These are phyloP conservation scores for Psittacula cyanocephala DNA, from an alignment of 2,113 vertebrate genomes.

Conservation along the genomic window DNA sequence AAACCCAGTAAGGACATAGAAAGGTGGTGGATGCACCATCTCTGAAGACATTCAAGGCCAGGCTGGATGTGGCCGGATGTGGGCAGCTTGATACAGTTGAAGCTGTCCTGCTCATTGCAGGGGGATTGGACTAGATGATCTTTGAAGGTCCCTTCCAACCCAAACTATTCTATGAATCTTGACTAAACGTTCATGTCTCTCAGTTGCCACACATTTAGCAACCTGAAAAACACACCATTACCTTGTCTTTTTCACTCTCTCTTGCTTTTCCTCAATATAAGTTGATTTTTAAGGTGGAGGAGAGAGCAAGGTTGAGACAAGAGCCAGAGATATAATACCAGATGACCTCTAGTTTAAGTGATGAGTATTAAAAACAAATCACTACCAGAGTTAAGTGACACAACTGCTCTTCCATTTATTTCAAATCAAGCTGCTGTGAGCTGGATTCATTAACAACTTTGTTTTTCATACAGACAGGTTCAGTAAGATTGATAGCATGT, in stretches of 20 bases:
- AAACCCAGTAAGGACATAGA: neutral
- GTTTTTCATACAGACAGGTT: neutral
- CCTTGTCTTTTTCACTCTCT: neutral
- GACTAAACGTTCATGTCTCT: neutral
- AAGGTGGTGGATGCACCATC: neutral
- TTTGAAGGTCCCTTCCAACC: neutral
- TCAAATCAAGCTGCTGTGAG: neutral
- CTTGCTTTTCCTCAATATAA: neutral
- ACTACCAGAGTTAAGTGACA: neutral
- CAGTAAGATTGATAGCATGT: neutral
- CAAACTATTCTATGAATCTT: no score
- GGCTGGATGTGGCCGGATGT: neutral
- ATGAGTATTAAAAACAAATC: neutral
- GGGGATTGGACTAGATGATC: neutral
- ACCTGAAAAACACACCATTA: neutral
- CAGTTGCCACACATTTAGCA: neutral
- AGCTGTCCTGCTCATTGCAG: neutral
- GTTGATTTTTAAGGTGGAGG: neutral
- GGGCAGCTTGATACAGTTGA: neutral
- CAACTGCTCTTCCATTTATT: constrained; percentile 48
- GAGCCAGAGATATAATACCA: neutral
- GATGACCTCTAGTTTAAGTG: no score
- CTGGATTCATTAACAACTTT: neutral
- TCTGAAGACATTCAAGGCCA: neutral
- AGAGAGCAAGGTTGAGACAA: rapidly evolving